phyloP scores from a whole-genome alignment of 2,888 invertebrate genomes.

The Acanthococcus lagerstroemiae region DNA sequence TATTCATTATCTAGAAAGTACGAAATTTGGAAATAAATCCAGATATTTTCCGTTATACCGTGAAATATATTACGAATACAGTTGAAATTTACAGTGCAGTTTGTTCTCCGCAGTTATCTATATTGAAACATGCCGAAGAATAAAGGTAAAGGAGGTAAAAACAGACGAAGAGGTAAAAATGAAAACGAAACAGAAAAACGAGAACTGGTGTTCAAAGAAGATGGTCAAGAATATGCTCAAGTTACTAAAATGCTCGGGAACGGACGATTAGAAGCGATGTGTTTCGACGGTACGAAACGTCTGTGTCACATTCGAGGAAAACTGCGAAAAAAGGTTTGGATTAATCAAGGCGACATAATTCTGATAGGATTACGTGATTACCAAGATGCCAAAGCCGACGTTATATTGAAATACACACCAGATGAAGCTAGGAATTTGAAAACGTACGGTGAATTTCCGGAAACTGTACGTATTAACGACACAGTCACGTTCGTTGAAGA shows the following conservation, averaged over 20 bases:
- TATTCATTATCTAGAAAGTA: too few species aligned
- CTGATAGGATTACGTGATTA: constrained; percentile 94
- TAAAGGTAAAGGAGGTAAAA: constrained; percentile 99
- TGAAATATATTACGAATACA: too few species aligned
- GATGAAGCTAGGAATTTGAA: constrained; percentile 98
- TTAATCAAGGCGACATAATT: constrained; percentile 97
- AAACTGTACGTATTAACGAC: constrained; percentile 94
- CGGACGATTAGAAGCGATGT: constrained; percentile 96
- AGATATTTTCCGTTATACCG: too few species aligned
- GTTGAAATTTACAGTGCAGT: too few species aligned
- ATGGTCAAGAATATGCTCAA: constrained; percentile 99
- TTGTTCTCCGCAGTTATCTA: too few species aligned
- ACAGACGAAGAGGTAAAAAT: constrained; percentile 98
- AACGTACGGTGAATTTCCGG: constrained; percentile 97
- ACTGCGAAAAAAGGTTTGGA: constrained; percentile 92
- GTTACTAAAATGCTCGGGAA: constrained; percentile 99
- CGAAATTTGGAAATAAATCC: too few species aligned
- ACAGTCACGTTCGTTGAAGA: constrained; percentile 90
- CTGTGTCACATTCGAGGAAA: constrained; percentile 97
- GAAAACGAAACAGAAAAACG: constrained; percentile 99
- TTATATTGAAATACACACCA: constrained; percentile 96
- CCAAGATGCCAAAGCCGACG: constrained; percentile 96
- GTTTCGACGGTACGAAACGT: constrained; percentile 96
- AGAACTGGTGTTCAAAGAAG: constrained; percentile 98
- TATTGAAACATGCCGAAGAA: constrained; percentile 31